These are phyloP conservation scores for Ataeniobius toweri DNA, from an alignment of 2,797 vertebrate genomes.

Conservation along the genomic window DNA sequence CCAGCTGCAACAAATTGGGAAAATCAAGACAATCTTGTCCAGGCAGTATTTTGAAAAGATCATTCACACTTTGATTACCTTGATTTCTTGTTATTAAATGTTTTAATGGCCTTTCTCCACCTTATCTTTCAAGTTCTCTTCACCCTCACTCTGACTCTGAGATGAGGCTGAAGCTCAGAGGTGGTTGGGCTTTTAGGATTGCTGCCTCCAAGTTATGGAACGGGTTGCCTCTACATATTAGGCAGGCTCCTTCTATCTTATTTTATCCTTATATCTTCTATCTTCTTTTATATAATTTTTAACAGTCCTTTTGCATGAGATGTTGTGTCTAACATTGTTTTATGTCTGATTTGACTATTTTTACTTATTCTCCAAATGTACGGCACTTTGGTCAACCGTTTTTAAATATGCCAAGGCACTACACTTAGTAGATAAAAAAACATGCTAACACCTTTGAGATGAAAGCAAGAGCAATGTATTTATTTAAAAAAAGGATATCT, in stretches of 20 bases:
- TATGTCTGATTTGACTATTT: too few species aligned
- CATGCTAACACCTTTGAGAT: conserved; percentile 9
- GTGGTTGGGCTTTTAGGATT: too few species aligned
- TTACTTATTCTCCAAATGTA: too few species aligned
- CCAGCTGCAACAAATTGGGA: not conserved
- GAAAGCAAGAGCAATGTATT: conserved; percentile 11
- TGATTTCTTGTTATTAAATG: not conserved
- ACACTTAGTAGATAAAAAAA: conserved; percentile 3
- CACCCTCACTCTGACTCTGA: not conserved
- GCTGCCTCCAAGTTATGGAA: too few species aligned
- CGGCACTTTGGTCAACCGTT: too few species aligned
- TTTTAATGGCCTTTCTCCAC: not conserved
- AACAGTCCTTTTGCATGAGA: too few species aligned
- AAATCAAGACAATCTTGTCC: not conserved
- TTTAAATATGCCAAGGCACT: not conserved
- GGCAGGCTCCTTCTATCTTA: too few species aligned
- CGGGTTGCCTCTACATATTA: too few species aligned
- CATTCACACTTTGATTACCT: not conserved
- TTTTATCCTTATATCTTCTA: too few species aligned
- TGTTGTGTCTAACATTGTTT: too few species aligned
- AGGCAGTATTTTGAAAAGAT: not conserved
- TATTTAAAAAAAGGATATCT: conserved; percentile 8
- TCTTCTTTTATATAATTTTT: too few species aligned
- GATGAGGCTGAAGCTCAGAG: too few species aligned
- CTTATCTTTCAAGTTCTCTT: not conserved